Percentiles rank a stretch among this genome's conserved stretches.
Evolutionary conservation across 2,797 vertebrate species (phyloP).

Genomic region (Chiroxiphia lanceolata): DNA sequence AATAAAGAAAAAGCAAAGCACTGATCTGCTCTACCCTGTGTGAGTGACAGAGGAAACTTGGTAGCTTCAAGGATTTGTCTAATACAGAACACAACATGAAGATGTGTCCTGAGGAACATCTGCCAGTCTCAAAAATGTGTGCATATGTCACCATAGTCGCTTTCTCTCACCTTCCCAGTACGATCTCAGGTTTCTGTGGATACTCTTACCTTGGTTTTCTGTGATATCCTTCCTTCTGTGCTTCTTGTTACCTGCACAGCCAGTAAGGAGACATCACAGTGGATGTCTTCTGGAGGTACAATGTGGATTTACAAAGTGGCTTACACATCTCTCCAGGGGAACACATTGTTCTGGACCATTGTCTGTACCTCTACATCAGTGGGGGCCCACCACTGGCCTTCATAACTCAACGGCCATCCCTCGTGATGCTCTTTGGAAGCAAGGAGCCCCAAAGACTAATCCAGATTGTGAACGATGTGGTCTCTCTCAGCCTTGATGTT

Average conservation of each 20-base stretch:
- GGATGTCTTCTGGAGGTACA: not conserved
- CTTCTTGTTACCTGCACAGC: not conserved
- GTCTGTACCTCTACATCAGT: not conserved
- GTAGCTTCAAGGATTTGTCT: not conserved
- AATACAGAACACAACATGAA: not conserved
- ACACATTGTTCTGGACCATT: not conserved
- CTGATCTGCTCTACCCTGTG: not conserved
- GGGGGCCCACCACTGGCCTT: not conserved
- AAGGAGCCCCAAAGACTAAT: not conserved
- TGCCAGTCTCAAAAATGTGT: not conserved
- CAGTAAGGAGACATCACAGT: not conserved
- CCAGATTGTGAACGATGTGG: accelerated
- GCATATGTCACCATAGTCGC: not conserved
- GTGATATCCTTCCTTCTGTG: not conserved
- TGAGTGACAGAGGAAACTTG: not conserved
- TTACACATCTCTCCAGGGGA: not conserved
- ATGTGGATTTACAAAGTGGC: not conserved
- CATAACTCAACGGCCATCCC: not conserved
- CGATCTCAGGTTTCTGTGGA: not conserved
- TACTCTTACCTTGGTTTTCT: not conserved
- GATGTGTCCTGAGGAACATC: not conserved
- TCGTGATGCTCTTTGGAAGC: not conserved
- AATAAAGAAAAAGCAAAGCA: not conserved
- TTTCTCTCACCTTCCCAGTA: not conserved
- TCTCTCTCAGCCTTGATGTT: not conserved